Base-by-base conservation (phyloP, 2,113 vertebrate species). In the Piaya cayana region DNA sequence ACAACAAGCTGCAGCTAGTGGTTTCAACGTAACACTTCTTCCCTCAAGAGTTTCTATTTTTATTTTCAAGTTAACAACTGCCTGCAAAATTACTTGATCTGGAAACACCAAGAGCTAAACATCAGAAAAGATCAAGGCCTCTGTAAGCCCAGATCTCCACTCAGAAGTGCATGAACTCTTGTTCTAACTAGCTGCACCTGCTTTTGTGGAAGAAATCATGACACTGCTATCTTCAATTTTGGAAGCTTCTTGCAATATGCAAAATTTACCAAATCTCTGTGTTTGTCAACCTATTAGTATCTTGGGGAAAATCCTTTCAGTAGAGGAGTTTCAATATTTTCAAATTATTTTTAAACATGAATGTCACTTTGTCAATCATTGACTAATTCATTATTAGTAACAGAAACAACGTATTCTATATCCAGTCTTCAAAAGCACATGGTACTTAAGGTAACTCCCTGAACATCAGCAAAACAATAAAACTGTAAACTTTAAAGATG, bases 71-170 rank as follows among this genome's bases (percentile, higher is more conserved):
- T 85, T 85, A 75, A 91, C 39, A 84, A 64, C 53, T 71, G 78
- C 21, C 74, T 71, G 39, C 1, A 1, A 86, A 91, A 23, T 65
- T 86, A 55, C 64, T 92, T 81, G 79, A 90, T 89, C 87, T 76
- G 39, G 71, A 87, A 93, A 90, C 62, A 82, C 53, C 53, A 87
- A 52, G 53, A 82, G 62, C 39, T 70, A 91, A 94, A 82, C 60
- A 94, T 45, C 58, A 79, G 85, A 87, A 82, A 84, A 74, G 63
- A 95, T 91, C 49, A 86, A 78, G 56, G 72, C 63, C 26, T 43
- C 37, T 30, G 37, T 34, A 86, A 55, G 52, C 52, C 56, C 69
- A 75, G 67, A 74, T 55, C 56, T 64, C 47, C 60, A 42, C 60
- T 89, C 43, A 82, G 72, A 78, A 47, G 36, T 52, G 32, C n/a